Evolutionary conservation across 2,113 vertebrate species (phyloP), one percentile per base, ranked within the genome.

Genomic region (Pygoscelis adeliae): DNA sequence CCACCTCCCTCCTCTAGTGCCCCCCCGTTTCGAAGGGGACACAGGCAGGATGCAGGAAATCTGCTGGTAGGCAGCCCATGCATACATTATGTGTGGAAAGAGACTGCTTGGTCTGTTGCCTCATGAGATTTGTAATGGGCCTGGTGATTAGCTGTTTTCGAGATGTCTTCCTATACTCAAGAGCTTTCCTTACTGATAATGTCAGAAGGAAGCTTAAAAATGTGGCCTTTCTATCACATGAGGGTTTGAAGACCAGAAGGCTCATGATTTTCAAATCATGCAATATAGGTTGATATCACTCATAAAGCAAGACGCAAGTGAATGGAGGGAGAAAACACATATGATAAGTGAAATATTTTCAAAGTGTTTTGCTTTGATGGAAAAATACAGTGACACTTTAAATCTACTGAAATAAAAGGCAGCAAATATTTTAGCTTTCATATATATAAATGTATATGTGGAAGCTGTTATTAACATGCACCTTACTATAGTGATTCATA

Each of bases 401-500:
- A 89, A 89, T 93, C 59, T 82, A 36, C 19, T 66, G n/a, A 81
- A 93, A 91, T 46, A 86, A 56, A 73, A 92, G 40, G 29, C 23
- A 89, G 79, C 56, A 94, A 83, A 82, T 95, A 80, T 92, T 96
- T 93, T 81, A 83, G 74, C 69, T 96, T 91, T 71, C 38, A 1
- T 59, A 34, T 29, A 47, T 55, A 40, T 40, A 70, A 71, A 87
- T 52, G 46, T 46, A 29, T 76, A 36, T 53, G 52, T 93, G 46
- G 90, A 94, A 96, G 59, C 53, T 91, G 80, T 95, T 96, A 91
- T 88, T 96, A 92, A 84, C 72, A 55, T 53, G 27, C 67, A 93
- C 72, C 96, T 97, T 95, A 50, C 84, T 72, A 16, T 87, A 96
- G 74, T 97, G 95, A 97, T 96, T 98, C 96, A 97, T 67, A 56